Base-by-base conservation (phyloP, 2,113 vertebrate species). In the Mohoua ochrocephala region DNA sequence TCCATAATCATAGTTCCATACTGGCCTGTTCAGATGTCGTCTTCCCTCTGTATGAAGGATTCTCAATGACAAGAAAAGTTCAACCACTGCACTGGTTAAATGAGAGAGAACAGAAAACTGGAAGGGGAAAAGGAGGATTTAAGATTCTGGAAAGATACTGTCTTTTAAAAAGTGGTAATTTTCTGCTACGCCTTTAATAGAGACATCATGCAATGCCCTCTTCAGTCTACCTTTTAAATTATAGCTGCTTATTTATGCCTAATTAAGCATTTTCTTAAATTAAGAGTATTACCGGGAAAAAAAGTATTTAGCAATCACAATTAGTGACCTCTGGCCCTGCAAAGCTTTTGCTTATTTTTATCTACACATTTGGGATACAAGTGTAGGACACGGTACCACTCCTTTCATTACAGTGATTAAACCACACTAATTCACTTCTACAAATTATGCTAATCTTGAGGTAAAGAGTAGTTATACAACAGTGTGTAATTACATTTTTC, bases 261-360 rank as follows among this genome's bases (percentile, higher is more conserved):
- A 80, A 83, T 92, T 91, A 93, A 96, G 42, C 27, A 57, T 74
- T 91, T 93, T 73, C 56, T 87, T 89, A 84, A 84, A 60, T 91
- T 89, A 97, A 77, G n/a, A 91, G 44, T 64, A 83, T 87, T 91
- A 82, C 57, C 57, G 84, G 30, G 53, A 49, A 85, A 92, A 93
- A 84, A 94, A 56, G 28, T 30, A 56, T 42, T 78, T 54, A 78
- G 68, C 44, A 73, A 73, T 85, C 59, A 94, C 90, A 92, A 71
- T 87, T 85, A 92, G 59, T 70, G 79, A 93, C 56, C 89, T 87
- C 59, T 91, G 57, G 60, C 69, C 79, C 88, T 65, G 31, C 37
- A 85, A 90, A 78, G 84, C 59, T 82, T 92, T 89, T 78, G 42
- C 30, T 71, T 91, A 23, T 89, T 95, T 96, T 91, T 77, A 77